A percentile compares a stretch with the other conserved stretches of the same genome.
These are phyloP conservation scores for Bombus fervidus DNA, from an alignment of 1,140 invertebrate species.

Conservation along the genomic window DNA sequence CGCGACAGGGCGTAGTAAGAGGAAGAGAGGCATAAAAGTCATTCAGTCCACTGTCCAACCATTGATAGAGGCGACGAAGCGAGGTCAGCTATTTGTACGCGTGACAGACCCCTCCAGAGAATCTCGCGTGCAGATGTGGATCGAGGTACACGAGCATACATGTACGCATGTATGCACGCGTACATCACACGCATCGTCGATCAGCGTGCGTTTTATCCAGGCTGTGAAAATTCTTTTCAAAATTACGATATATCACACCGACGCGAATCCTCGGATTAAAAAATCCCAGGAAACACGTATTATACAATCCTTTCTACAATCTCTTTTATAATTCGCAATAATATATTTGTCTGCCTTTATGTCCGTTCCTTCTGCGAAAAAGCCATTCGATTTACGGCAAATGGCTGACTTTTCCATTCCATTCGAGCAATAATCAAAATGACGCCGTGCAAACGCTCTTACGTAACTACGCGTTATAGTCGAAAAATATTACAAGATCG, in stretches of 20 bases:
- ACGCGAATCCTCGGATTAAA: neutral
- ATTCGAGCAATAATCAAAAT: neutral
- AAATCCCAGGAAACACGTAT: neutral
- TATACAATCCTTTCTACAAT: too few species aligned
- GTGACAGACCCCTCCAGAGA: conserved; percentile 80
- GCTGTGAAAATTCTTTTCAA: neutral
- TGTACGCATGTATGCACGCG: conserved; percentile 25
- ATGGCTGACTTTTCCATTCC: neutral
- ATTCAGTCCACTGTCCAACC: conserved; percentile 77
- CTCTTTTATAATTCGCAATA: too few species aligned
- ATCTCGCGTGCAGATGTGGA: conserved; percentile 70
- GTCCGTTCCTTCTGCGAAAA: neutral
- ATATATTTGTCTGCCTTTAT: neutral
- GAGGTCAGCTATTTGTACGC: conserved; percentile 83
- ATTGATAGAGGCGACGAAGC: conserved; percentile 81
- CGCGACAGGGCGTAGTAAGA: conserved; percentile 70
- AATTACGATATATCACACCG: too few species aligned
- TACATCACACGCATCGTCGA: conserved; percentile 25
- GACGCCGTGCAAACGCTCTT: neutral
- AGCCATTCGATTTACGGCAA: neutral
- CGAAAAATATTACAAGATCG: neutral
- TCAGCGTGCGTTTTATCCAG: neutral
- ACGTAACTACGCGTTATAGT: neutral
- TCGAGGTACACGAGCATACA: conserved; percentile 56
- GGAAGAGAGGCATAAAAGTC: conserved; percentile 75